These are phyloP conservation scores for Galeopterus variegatus DNA, from an alignment of 2,113 vertebrate species.

Conservation along the genomic window DNA sequence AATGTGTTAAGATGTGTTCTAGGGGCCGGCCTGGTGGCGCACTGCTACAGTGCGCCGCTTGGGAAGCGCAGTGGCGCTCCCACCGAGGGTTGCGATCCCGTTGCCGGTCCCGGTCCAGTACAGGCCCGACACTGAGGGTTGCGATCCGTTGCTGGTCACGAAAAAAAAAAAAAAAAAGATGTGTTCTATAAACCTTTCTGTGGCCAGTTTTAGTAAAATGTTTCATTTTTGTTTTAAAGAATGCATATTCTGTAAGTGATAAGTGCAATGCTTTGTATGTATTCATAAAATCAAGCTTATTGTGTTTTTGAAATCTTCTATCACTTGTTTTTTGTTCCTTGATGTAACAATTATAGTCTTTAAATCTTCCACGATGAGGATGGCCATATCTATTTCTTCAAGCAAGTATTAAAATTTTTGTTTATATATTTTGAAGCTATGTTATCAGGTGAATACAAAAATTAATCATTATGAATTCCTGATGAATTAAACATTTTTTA, in stretches of 20 bases:
- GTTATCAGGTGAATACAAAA: background rate
- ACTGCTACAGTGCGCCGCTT: too few species aligned
- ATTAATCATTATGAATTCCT: background rate
- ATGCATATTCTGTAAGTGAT: background rate
- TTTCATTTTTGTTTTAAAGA: constrained; percentile 22
- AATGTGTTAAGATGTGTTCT: background rate
- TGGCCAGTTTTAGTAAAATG: background rate
- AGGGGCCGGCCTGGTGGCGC: too few species aligned
- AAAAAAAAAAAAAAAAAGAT: too few species aligned
- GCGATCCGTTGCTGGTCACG: too few species aligned
- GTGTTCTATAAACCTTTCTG: background rate
- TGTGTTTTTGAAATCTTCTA: background rate
- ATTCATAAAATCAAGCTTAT: background rate
- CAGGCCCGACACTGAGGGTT: too few species aligned
- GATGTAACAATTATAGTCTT: background rate
- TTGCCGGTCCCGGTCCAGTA: too few species aligned
- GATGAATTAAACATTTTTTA: background rate
- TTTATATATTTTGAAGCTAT: background rate
- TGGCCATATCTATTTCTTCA: background rate
- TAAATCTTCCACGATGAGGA: background rate
- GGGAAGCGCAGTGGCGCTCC: too few species aligned
- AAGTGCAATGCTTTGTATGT: background rate
- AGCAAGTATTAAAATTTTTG: background rate
- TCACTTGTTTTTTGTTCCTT: background rate
- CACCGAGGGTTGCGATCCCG: too few species aligned